Evolutionary conservation across 2,797 vertebrate genomes (phyloP), one percentile per base, ranked within the genome.

Genomic region (Dryobates pubescens): DNA sequence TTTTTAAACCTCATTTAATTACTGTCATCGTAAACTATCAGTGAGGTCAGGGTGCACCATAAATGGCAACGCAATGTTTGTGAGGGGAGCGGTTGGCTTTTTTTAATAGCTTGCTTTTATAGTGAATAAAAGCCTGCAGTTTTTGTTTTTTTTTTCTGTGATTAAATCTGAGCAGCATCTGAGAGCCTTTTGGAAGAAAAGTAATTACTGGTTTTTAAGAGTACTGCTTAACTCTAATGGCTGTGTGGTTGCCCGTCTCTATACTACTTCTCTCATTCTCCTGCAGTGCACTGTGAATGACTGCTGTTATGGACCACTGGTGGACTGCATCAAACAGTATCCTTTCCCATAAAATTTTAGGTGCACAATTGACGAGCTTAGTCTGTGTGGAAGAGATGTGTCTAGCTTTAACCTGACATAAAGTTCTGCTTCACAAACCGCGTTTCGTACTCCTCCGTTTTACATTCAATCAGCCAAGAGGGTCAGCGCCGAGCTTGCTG

Each of bases 321-420:
- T 99, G 97, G 99, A 99, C 98, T 99, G 99, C 98, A 99, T 99
- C 99, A 99, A 99, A 98, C 99, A 99, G 99, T 99, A 99, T 99
- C 99, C 99, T 99, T 98, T 98, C 97, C 97, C 98, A 98, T 99
- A 98, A 99, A 98, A 98, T 98, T 98, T 99, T 98, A 98, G 98
- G 98, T 98, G 97, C 97, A 97, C 97, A 98, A 98, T 99, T 98
- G 98, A 99, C 97, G 98, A 99, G 98, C 97, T 98, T 98, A 98
- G 97, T 97, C 98, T 98, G 97, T 97, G 97, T 98, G 97, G 98
- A 98, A 97, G 97, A 98, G 98, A 98, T 97, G 98, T 98, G 98
- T 98, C 98, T 98, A 97, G 98, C 98, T 98, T 96, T 98, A 98
- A 98, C 98, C 98, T 98, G 98, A 99, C 98, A 99, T 98, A 98